phyloP scores from a whole-genome alignment of 1,140 invertebrate species.

The Rhagoletis pomonella region DNA sequence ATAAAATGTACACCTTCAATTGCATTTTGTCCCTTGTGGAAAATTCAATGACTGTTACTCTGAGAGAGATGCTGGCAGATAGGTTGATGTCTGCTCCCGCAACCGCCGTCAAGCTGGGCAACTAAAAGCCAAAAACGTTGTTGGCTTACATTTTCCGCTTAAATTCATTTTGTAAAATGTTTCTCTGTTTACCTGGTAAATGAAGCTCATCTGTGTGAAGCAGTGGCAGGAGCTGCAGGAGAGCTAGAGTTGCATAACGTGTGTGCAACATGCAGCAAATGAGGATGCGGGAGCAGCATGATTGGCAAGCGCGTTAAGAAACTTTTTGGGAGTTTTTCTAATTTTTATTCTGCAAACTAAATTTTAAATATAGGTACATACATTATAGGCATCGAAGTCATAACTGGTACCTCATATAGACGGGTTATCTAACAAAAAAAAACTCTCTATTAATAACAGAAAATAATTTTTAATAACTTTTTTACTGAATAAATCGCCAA shows the following conservation, averaged over 20 bases:
- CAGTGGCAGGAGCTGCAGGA: background rate
- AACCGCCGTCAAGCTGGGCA: background rate
- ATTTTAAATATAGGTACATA: too few relatives aligned
- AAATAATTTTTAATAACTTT: too few relatives aligned
- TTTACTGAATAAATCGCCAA: too few relatives aligned
- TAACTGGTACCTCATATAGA: too few relatives aligned
- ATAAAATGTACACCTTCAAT: background rate
- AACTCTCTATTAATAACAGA: too few relatives aligned
- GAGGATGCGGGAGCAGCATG: background rate
- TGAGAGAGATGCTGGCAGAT: background rate
- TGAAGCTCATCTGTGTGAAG: constrained; percentile 34
- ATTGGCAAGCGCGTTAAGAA: background rate
- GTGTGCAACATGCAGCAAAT: background rate
- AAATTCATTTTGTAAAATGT: constrained; percentile 25
- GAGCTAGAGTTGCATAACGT: constrained; percentile 9
- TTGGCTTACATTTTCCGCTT: constrained; percentile 9
- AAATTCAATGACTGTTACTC: background rate
- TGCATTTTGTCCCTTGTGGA: background rate
- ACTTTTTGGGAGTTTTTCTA: background rate
- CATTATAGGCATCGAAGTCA: too few relatives aligned
- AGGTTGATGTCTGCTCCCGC: background rate
- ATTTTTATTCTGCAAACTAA: too few relatives aligned
- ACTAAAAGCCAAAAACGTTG: background rate
- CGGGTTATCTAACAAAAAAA: too few relatives aligned
- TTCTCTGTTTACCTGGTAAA: constrained; percentile 26